phyloP scores from a whole-genome alignment of 92 coral and sea anemone genomes.

The Bergia sp. region DNA sequence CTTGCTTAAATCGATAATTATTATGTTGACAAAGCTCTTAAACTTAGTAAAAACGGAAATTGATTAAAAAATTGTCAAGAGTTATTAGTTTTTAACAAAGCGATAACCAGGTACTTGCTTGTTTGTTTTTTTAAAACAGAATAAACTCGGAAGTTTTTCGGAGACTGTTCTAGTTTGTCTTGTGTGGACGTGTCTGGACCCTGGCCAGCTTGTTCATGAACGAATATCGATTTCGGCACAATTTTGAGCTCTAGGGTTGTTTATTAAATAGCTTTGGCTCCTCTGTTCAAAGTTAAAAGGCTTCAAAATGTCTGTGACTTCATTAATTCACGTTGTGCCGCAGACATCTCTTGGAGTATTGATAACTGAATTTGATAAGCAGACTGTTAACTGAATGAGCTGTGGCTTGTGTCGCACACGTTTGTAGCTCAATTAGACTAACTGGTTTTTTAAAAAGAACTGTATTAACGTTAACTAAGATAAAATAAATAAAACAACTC shows the following conservation, averaged over 20 bases:
- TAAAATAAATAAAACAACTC: no score
- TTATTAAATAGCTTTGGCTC: not conserved
- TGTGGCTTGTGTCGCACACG: no score
- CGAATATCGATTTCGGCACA: not conserved
- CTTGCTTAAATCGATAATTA: not conserved
- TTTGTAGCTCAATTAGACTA: not conserved
- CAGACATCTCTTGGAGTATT: not conserved
- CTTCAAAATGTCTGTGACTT: not conserved
- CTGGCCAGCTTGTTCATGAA: not conserved
- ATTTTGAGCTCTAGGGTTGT: not conserved
- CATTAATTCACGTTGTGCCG: not conserved
- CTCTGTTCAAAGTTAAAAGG: not conserved
- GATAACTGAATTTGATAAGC: not conserved
- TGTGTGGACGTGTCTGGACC: not conserved
- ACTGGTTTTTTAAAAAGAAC: not conserved
- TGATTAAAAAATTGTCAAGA: not conserved
- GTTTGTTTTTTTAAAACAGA: not conserved
- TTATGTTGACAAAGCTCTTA: conserved; percentile 20
- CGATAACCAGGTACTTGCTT: not conserved
- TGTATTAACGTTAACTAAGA: no score
- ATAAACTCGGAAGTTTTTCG: not conserved
- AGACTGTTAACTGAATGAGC: no score
- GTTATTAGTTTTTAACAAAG: not conserved
- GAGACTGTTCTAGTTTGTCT: not conserved
- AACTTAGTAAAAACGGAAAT: conserved; percentile 7